Evolutionary conservation across 2,113 vertebrate species (phyloP).

Genomic region (Carassius gibelio): DNA sequence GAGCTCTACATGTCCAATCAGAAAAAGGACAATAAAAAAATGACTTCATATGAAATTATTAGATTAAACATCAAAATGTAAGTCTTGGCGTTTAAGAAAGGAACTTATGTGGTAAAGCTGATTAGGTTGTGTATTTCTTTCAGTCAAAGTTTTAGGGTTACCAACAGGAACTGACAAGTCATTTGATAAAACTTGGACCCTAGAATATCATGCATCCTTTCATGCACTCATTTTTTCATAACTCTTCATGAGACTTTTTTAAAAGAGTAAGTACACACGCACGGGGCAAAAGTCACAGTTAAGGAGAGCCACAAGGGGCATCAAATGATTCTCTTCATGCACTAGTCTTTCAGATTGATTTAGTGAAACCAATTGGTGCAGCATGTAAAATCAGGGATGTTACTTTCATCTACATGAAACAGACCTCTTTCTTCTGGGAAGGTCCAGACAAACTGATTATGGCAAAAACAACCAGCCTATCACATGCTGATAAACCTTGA

Average conservation of each 20-base stretch:
- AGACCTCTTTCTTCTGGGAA: constrained; percentile 65
- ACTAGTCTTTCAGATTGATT: constrained; percentile 65
- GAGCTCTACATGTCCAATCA: background rate
- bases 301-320: constrained; percentile 52
- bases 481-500: constrained; percentile 65
- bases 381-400: constrained; percentile 63
- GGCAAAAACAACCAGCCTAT: constrained; percentile 61
- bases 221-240: background rate
- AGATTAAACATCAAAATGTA: background rate
- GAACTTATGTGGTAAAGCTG: background rate
- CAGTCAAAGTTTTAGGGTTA: background rate
- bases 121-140: background rate
- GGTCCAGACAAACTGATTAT: constrained; percentile 68
- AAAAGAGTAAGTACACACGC: constrained; percentile 18
- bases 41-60: background rate
- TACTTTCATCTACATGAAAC: constrained; percentile 70
- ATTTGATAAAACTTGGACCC: background rate
- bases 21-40: background rate
- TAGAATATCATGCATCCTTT: background rate
- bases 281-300: constrained; percentile 41
- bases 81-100: background rate
- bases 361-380: constrained; percentile 73
- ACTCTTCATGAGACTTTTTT: constrained; percentile 15
- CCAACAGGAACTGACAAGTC: background rate
- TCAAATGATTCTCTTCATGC: constrained; percentile 65